Evolutionary conservation across 2,888 invertebrate genomes (phyloP), one percentile per base, ranked within the genome.

Genomic region (Neelides folsomi): DNA sequence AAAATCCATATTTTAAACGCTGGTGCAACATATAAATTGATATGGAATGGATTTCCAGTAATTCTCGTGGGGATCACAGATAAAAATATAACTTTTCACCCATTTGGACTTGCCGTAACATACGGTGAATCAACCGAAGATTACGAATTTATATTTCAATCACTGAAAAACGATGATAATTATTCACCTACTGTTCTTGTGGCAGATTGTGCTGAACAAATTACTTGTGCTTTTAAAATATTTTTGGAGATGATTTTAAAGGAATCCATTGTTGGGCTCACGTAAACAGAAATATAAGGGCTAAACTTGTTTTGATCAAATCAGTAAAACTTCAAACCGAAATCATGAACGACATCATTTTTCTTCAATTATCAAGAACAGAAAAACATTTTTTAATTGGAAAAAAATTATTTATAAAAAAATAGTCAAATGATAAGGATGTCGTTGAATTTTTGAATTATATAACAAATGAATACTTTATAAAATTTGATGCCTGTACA

Each of bases 191-290:
- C 2, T 0, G 12, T 40, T 13, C 27, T 54, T 8, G 40, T 54
- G 13, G 51, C 52, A 10, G 54, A 54, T 18, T 51, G 44, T n/a
- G 54, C 54, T 1, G 49, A 52, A n/a, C 48, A 48, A 2, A 54
- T 54, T n/a, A 45, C 45, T 5, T 51, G 45, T 18, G 54, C 39
- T 4, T 54, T 45, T 36, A 10, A 7, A 10, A 9, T 9, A 16
- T 18, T 4, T 53, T 53, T 50, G 48, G 47, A n/a, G 10, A 12
- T 13, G 43, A 34, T 5, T 13, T 34, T 18, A 35, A 12, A 3
- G 18, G 53, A n/a, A 47, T 53, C 12, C 2, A 35, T n/a, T 50
- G 53, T 19, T 53, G 47, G 46, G 43, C 34, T 13, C 53, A 53
- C 36, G 53, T 51, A 2, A 35, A 12, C 13, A 15, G 39, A 5